Evolutionary conservation across 2,888 invertebrate genomes (phyloP), one percentile per base, ranked within the genome.

Genomic region (Lasioglossum vierecki): DNA sequence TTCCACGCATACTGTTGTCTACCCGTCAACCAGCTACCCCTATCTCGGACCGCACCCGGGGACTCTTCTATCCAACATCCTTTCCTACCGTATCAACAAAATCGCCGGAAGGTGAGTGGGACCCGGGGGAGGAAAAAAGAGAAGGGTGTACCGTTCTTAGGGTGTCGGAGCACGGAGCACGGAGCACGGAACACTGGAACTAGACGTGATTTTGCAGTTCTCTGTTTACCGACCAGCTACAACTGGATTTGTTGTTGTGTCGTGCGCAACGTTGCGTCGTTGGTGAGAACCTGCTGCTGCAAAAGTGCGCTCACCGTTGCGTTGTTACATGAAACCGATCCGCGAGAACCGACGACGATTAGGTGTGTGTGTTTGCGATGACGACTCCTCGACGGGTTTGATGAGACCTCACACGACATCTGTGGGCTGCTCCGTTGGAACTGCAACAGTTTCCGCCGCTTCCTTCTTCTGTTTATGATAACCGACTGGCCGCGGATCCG

Each of bases 391-490:
- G 49, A 80, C 57, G 53, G 44, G 78, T 63, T 66, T 76, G 60
- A 77, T 76, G 60, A 77, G 68, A 53, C 79, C 63, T 74, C 72
- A 49, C 22, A 86, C 86, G 86, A 86, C 86, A 86, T 86, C 86
- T 86, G 86, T 86, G 70, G 76, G 80, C 74, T 82, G 68, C 57
- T 70, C 41, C 66, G 71, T 66, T 60, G 46, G 79, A 77, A 79
- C 85, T 46, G 79, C 66, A 39, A 79, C 79, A 72, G 79, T 72
- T 63, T 76, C 46, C 73, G 71, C 68, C 63, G 68, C 57, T 80
- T 78, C 76, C 79, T 78, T 79, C 44, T 84, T 79, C 82, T 82
- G 77, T 86, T 85, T 85, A 85, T 75, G 66, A 74, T 79, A 85
- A 80, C 70, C 66, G 66, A 18, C 75, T 35, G 39, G 46, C 41